phyloP scores from a whole-genome alignment of 2,797 vertebrate genomes.

The Rhinatrema bivittatum region DNA sequence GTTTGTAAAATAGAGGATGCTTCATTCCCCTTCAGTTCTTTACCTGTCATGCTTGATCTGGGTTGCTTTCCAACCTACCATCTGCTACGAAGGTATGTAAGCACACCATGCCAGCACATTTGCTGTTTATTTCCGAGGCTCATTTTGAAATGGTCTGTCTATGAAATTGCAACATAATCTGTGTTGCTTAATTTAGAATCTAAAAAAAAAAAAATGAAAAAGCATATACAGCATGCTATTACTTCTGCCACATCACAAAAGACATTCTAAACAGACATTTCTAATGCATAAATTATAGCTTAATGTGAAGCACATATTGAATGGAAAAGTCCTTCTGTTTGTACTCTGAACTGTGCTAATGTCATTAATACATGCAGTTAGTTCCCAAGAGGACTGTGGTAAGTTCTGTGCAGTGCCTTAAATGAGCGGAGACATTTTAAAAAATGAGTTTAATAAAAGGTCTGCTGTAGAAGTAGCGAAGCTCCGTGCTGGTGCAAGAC shows the following conservation, averaged over 20 bases:
- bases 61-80: no score
- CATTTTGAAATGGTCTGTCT: conserved; percentile 5
- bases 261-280: conserved; percentile 39
- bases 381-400: conserved; percentile 5
- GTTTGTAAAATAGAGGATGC: no score
- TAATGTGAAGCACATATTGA: conserved; percentile 22
- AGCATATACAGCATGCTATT: conserved; percentile 39
- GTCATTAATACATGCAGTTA: conserved; percentile 11
- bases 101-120: no score
- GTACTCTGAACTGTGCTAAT: conserved; percentile 4
- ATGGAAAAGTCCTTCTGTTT: conserved; percentile 11
- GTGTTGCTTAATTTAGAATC: conserved; percentile 42
- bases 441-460: conserved; percentile 7
- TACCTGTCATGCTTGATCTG: no score
- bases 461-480: no score
- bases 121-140: neutral
- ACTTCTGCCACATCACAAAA: conserved; percentile 47
- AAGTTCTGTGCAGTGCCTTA: conserved; percentile 13
- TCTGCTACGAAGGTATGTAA: no score
- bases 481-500: neutral
- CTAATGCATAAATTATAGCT: conserved; percentile 21
- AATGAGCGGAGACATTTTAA: conserved; percentile 6
- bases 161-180: conserved; percentile 32
- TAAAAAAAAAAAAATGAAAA: conserved; percentile 43
- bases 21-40: no score